Base-by-base conservation (phyloP, 2,888 invertebrate genomes). In the Drosophila histrio region DNA sequence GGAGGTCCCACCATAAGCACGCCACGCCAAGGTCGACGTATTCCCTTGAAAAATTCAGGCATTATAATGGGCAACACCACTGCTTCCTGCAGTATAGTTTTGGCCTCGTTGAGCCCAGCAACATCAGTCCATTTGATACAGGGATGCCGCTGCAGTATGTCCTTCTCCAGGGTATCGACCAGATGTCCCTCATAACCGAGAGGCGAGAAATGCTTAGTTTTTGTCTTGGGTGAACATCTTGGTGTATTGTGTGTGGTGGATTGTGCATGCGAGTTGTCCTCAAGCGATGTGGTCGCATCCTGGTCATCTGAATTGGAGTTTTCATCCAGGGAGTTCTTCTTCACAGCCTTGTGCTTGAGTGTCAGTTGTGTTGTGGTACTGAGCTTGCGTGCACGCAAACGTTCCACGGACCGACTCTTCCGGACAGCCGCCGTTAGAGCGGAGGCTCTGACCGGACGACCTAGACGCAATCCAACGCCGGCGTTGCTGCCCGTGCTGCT, bases 1-100 rank as follows among this genome's bases (percentile, higher is more conserved):
- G 95, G 90, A 0, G 94, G 91, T 9, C 91, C 91, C 2, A 92
- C 91, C 92, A 92, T 92, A 11, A 92, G 63, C 0, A 92, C 91
- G 22, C 92, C 92, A 0, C 91, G 90, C 97, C 96, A 97, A 0
- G 97, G 97, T 68, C 96, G 92, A 28, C 97, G 93, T 67, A 97
- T 96, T 28, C 96, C 96, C 93, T 95, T 96, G 90, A 97, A 97
- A 92, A 96, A 97, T 87, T 97, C 96, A 0, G 97, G 97, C 94
- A 97, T 96, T 63, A 96, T 94, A 26, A 96, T 93, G 0, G 97
- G 97, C 71, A 97, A 91, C 0, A 97, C 97, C 77, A 97, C 96
- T 1, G 97, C 97, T 91, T 97, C 97, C 89, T 97, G 62, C 34
- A 95, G 91, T 63, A 97, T 94, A 22, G 95, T 93, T 87, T 96